Evolutionary conservation across 1,140 invertebrate species (phyloP).

Genomic region (Pseudomyrmex dendroicus): DNA sequence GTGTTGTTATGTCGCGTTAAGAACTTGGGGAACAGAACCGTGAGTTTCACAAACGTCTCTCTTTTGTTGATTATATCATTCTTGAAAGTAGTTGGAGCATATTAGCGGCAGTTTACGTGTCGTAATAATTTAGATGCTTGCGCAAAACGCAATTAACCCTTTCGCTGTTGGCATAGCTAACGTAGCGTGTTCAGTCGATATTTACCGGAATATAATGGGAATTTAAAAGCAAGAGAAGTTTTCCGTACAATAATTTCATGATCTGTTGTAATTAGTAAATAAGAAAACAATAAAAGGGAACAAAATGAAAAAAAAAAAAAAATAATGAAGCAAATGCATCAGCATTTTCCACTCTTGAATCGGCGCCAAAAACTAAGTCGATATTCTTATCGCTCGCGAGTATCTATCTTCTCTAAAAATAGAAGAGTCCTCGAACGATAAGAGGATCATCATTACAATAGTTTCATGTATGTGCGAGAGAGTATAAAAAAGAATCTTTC

Average conservation of each 20-base stretch:
- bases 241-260: not conserved
- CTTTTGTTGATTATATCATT: slow-evolving; percentile 31
- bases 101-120: slow-evolving; percentile 5
- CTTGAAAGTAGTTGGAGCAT: not conserved
- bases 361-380: slow-evolving; percentile 15
- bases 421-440: too few relatives aligned
- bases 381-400: slow-evolving; percentile 30
- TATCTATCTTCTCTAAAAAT: slow-evolving; percentile 19
- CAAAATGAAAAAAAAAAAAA: not conserved
- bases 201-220: slow-evolving; percentile 7
- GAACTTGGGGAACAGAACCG: slow-evolving; percentile 94
- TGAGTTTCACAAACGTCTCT: slow-evolving; percentile 85
- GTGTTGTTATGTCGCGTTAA: slow-evolving; percentile 92
- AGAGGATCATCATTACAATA: slow-evolving; percentile 9
- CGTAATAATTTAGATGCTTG: slow-evolving; percentile 22
- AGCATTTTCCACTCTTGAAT: slow-evolving; percentile 32
- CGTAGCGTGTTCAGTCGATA: slow-evolving; percentile 26
- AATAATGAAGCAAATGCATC: not conserved
- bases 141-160: slow-evolving; percentile 34
- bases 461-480: not conserved
- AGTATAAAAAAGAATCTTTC: not conserved
- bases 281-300: too few relatives aligned
- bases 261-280: not conserved
- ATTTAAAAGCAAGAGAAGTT: not conserved
- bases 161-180: slow-evolving; percentile 37